Percentiles rank a stretch among this genome's conserved stretches.
These are phyloP conservation scores for Parapsyche elsis DNA, from an alignment of 1,140 invertebrate genomes.

Conservation along the genomic window DNA sequence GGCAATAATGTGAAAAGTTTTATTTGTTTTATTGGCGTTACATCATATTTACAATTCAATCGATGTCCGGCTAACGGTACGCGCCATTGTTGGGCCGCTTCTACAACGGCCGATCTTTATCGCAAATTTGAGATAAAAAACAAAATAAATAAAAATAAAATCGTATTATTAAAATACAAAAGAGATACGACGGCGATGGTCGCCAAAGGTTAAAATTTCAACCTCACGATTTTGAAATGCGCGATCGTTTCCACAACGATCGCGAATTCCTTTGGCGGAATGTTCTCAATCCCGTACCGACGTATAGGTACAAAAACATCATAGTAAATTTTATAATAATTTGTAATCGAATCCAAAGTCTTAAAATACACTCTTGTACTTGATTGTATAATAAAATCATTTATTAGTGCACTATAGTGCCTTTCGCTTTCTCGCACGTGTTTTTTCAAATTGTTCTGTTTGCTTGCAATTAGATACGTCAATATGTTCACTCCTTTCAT, in stretches of 20 bases:
- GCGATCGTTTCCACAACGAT: conserved; percentile 9
- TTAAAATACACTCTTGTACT: no score
- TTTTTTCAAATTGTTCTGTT: no score
- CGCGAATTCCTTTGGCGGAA: neutral
- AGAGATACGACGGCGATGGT: conserved; percentile 9
- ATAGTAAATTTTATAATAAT: no score
- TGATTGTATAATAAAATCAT: no score
- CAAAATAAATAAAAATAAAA: neutral
- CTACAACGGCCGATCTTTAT: conserved; percentile 1
- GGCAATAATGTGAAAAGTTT: no score
- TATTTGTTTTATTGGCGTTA: conserved; percentile 13
- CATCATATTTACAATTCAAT: conserved; percentile 35
- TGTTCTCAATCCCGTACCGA: no score
- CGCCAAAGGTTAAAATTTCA: conserved; percentile 15
- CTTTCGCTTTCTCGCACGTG: no score
- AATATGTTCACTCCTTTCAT: no score
- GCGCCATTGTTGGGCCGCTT: conserved; percentile 1
- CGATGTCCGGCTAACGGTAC: conserved; percentile 21
- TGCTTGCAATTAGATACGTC: no score
- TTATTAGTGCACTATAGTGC: no score
- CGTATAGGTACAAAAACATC: no score
- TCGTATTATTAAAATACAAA: neutral
- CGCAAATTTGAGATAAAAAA: neutral
- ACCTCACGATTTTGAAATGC: conserved; percentile 29
- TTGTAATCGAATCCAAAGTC: no score